Base-by-base conservation (phyloP, 1,140 invertebrate species). In the Dendroctonus ponderosae region DNA sequence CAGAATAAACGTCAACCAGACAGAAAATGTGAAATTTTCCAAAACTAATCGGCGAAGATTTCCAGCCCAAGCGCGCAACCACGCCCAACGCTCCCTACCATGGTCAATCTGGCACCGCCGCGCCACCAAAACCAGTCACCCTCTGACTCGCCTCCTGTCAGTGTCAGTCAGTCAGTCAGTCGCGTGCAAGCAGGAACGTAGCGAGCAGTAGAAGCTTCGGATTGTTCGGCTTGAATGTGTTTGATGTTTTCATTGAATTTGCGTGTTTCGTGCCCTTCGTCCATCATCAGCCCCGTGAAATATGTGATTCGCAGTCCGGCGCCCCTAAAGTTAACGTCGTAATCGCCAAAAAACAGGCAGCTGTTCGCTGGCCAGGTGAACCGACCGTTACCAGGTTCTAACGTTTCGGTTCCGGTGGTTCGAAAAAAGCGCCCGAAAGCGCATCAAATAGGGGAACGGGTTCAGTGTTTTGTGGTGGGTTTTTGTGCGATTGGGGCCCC, bases 171-270 rank as follows among this genome's bases (percentile, higher is more conserved):
- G 62, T 64, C 62, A 43, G 60, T 51, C 39, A 57, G 51, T 56
- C 46, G 52, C 53, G 48, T 57, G 49, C 39, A 38, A 53, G 62
- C 62, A 69, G 40, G 63, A 44, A 58, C 68, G 65, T 62, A 70
- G 68, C 68, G 66, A 62, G 68, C 67, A 54, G 8, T 7, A 44
- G 37, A 62, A 42, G 68, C 58, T 70, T 60, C 49, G 62, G 44
- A 53, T 64, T 52, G 59, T 70, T 61, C 64, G 68, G 68, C 68
- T 70, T 70, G 68, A 70, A 66, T 70, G 68, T 70, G 68, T 70
- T 69, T 70, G 50, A 66, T 66, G 64, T 70, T 70, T 70, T 70
- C 51, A 60, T 65, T 58, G 42, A 61, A 14, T 41, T 58, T 64
- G 42, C 14, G 51, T 44, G 57, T 59, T 56, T 38, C 43, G 67